Evolutionary conservation across 2,888 invertebrate genomes (phyloP), one percentile per base, ranked within the genome.

Genomic region (Philaethria dido): DNA sequence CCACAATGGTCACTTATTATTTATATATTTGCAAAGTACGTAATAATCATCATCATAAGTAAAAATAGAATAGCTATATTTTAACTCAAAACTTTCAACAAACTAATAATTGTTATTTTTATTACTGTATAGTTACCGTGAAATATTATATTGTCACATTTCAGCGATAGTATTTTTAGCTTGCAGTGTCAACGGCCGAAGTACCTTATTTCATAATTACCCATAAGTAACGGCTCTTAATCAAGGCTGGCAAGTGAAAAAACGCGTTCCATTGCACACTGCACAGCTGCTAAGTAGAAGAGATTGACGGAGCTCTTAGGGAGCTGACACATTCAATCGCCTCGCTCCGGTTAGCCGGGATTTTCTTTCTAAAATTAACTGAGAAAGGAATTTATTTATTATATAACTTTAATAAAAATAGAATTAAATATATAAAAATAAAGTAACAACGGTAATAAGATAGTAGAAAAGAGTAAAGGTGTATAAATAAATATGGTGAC

Each of bases 171-270:
- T 48, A 36, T 54, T 59, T 59, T 52, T 47, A 52, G 18, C 45
- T 20, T 3, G 48, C 22, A 52, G 52, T 57, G 69, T 69, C 69
- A 62, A 64, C 54, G 70, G 45, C 69, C 68, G 55, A 25, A 50
- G 63, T 63, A 61, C 57, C 64, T 71, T 68, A 70, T 69, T 71
- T 71, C 66, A 66, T 69, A 69, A 71, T 69, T 69, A 66, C 62
- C 55, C 57, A 69, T 45, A 61, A 61, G 54, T 68, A 71, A 71
- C 70, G 70, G 70, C 61, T 62, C 59, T 69, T 69, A 69, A 69
- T 69, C 64, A 69, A 62, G 29, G 33, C 22, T 48, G 59, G 57
- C 47, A 55, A 54, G 61, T 61, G 45, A 65, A 66, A 65, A 69
- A 67, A 63, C 54, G 60, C 64, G 61, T 66, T 42, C 61, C 57